A percentile compares a stretch with the other conserved stretches of the same genome.
Evolutionary conservation across 2,797 vertebrate genomes (phyloP).

Genomic region (Gobionotothen gibberifrons): DNA sequence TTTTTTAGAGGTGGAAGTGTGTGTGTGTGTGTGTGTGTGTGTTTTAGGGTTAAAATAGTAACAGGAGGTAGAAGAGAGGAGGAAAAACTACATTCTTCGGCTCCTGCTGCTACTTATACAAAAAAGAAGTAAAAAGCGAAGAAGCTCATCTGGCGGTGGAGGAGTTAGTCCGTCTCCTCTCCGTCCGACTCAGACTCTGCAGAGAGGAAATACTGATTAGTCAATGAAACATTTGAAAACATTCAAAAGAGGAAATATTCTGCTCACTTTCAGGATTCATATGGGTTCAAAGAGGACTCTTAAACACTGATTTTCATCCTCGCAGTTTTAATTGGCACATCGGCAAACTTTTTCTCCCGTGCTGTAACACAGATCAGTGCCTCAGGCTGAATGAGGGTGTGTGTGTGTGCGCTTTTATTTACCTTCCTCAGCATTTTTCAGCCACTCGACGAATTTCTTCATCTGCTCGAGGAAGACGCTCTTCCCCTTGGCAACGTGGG

Average conservation of each 20-base stretch:
- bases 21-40: not conserved
- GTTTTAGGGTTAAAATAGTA: conserved; percentile 80
- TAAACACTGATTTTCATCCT: not conserved
- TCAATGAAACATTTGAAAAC: too few relatives aligned
- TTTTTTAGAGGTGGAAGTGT: conserved; percentile 68
- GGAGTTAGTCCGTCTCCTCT: conserved; percentile 93
- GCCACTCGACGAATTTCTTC: conserved; percentile 98
- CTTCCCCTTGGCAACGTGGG: conserved; percentile 92
- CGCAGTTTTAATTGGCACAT: too few relatives aligned
- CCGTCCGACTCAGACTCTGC: conserved; percentile 97
- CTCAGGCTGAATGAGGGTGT: not conserved
- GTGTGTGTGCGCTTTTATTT: not conserved
- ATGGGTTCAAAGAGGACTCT: too few relatives aligned
- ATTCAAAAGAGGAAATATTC: not conserved
- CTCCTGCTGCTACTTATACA: conserved; percentile 87
- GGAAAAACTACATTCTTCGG: conserved; percentile 85
- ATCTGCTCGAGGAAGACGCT: conserved; percentile 98
- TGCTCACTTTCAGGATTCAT: too few relatives aligned
- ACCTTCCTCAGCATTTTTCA: conserved; percentile 98
- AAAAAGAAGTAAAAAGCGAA: conserved; percentile 23
- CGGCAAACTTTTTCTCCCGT: not conserved
- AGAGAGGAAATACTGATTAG: conserved; percentile 41
- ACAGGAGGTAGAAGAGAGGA: conserved; percentile 90
- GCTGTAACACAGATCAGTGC: not conserved
- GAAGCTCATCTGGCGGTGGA: conserved; percentile 45